Base-by-base conservation (phyloP, 2,888 invertebrate species). In the Agrenia bidenticulata region DNA sequence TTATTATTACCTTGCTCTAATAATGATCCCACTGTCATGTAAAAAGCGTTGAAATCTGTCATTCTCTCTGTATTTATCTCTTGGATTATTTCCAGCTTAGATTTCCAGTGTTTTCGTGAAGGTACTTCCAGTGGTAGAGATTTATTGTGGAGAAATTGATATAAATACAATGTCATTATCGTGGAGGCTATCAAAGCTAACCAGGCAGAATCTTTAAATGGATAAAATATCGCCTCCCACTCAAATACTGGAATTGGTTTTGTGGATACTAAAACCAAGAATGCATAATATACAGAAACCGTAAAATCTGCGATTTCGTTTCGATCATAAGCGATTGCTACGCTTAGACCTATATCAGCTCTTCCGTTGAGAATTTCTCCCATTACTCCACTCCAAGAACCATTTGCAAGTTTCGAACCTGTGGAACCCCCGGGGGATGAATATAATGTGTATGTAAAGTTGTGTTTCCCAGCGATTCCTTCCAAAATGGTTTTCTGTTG, bases 191-290 rank as follows among this genome's bases (percentile, higher is more conserved):
- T 45, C n/a, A 76, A 67, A 0, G 64, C 72, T 0, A 71, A 9
- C 75, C 75, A 76, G 1, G 65, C 53, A 4, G 41, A 42, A 11
- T 42, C 5, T 61, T 66, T 59, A 24, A 76, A 74, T 1, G 75
- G 74, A 57, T 74, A 76, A 42, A 73, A 73, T 32, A 76, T 69
- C 2, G 75, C 72, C 63, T 70, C 45, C 74, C 73, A 74, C 62
- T 70, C 72, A 61, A 76, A 76, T 13, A 65, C 24, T 17, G 75
- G 73, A 9, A 59, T 66, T 39, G 74, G 75, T 70, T 73, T 76
- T 23, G 69, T 70, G 0, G 74, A 69, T 0, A 73, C 73, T 4
- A 76, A 67, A 37, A 73, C 73, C 2, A 76, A 58, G 62, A 74
- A 76, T 2, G 72, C 75, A 50, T 73, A 70, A 51, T 69, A 70